Evolutionary conservation across 2,888 invertebrate genomes (phyloP).

Genomic region (Nomada ferruginata): DNA sequence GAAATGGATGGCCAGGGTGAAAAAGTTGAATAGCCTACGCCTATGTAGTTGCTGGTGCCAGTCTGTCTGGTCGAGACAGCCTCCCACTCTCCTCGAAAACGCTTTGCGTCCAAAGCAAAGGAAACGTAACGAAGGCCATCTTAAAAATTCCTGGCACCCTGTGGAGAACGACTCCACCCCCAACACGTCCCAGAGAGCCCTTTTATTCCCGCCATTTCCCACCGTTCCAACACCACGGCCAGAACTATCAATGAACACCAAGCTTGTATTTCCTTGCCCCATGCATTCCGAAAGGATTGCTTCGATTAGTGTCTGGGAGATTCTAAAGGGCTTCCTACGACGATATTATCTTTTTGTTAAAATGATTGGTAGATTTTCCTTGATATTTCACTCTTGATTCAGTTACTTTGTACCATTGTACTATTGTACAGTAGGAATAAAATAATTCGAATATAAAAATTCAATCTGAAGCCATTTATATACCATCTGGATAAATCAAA

Average conservation of each 20-base stretch:
- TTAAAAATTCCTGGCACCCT: conserved; percentile 77
- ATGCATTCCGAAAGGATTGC: conserved; percentile 35
- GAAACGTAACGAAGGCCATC: conserved; percentile 76
- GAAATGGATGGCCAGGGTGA: conserved; percentile 14
- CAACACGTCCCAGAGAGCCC: conserved; percentile 52
- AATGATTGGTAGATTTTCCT: too few relatives aligned
- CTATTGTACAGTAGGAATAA: too few relatives aligned
- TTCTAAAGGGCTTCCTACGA: not conserved
- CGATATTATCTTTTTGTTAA: not conserved
- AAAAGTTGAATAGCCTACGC: conserved; percentile 59
- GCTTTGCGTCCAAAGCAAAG: conserved; percentile 64
- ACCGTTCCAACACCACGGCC: conserved; percentile 30
- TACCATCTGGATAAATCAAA: too few relatives aligned
- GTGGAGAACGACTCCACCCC: conserved; percentile 72
- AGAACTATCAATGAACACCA: conserved; percentile 61
- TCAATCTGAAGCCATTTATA: too few relatives aligned
- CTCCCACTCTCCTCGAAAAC: conserved; percentile 56
- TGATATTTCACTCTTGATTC: too few relatives aligned
- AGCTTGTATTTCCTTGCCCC: conserved; percentile 12
- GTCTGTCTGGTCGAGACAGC: conserved; percentile 74
- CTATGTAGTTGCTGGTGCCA: conserved; percentile 74
- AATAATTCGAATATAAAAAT: too few relatives aligned
- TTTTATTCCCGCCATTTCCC: conserved; percentile 62
- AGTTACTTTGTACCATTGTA: too few relatives aligned
- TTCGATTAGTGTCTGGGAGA: not conserved